Evolutionary conservation across 2,113 vertebrate genomes (phyloP), one percentile per base, ranked within the genome.

Genomic region (Syrmaticus mikado): DNA sequence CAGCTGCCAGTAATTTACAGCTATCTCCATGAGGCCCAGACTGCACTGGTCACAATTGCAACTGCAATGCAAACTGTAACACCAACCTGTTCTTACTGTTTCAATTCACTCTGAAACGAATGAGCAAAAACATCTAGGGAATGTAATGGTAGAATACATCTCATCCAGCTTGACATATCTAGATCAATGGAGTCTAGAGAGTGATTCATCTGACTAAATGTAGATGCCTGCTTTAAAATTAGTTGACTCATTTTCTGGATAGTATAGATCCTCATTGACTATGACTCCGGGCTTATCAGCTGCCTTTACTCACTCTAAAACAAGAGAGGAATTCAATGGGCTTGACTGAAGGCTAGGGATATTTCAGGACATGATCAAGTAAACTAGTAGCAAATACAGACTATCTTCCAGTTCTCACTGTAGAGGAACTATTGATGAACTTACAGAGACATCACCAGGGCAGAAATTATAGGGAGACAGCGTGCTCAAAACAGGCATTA

Each of bases 361-460:
- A 94, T 90, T 95, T 68, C 82, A 93, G 93, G 92, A 83, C 93
- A 92, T 32, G 79, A 83, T 90, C 82, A 96, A 96, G 85, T 88
- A 84, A 93, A 79, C 77, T 52, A 60, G 46, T 40, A 89, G 81
- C 71, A 91, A 89, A 93, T 89, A 95, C 11, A 88, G 80, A 73
- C 79, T 55, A 14, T 64, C 61, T 93, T 90, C 73, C 34, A 68
- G 65, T 75, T 92, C 68, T 79, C 73, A 58, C 6, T 86, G 82
- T 62, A 92, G 53, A 89, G 43, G 36, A 95, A 66, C 76, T 90
- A 96, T 22, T 85, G 60, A 78, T 25, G 43, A 92, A 75, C 77
- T 58, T 85, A 93, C 45, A 82, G 48, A 90, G 32, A 53, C 30
- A 74, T 52, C 24, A 77, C 18, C 24, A 78, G 8, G 71, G 40